phyloP scores from a whole-genome alignment of 2,888 invertebrate species.

The Drosophila cracens region DNA sequence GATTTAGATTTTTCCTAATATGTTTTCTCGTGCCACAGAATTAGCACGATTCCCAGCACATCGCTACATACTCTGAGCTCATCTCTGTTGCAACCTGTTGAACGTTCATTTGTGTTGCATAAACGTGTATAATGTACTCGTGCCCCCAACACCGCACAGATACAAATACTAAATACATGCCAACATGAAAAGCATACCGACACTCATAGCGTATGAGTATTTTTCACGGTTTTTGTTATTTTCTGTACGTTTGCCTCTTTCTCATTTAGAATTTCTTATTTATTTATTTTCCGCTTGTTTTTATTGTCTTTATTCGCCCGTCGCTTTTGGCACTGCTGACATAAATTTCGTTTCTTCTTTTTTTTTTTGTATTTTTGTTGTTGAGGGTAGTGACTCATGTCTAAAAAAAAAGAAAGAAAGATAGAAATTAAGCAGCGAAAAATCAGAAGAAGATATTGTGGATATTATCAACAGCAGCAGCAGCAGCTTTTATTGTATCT shows the following conservation, averaged over 20 bases:
- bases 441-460: slow-evolving; percentile 25
- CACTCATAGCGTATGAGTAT: slow-evolving; percentile 5
- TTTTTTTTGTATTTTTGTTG: slow-evolving; percentile 29
- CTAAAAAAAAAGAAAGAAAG: slow-evolving; percentile 44
- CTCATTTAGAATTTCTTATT: slow-evolving; percentile 64
- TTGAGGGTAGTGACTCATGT: slow-evolving; percentile 67
- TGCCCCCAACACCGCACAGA: slow-evolving; percentile 12
- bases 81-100: slow-evolving; percentile 55
- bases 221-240: slow-evolving; percentile 33
- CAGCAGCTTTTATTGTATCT: slow-evolving; percentile 43
- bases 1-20: not conserved
- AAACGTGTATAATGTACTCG: slow-evolving; percentile 12
- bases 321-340: slow-evolving; percentile 80
- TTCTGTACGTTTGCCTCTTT: slow-evolving; percentile 36
- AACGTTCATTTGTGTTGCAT: slow-evolving; percentile 30
- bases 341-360: slow-evolving; percentile 71
- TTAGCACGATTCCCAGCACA: not conserved
- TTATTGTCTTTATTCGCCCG: slow-evolving; percentile 61
- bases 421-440: slow-evolving; percentile 31
- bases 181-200: not conserved
- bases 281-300: slow-evolving; percentile 72
- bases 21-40: not conserved
- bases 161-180: not conserved
- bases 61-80: slow-evolving; percentile 6
- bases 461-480: slow-evolving; percentile 7